phyloP scores from a whole-genome alignment of 2,797 vertebrate genomes.

The Erethizon dorsatum region DNA sequence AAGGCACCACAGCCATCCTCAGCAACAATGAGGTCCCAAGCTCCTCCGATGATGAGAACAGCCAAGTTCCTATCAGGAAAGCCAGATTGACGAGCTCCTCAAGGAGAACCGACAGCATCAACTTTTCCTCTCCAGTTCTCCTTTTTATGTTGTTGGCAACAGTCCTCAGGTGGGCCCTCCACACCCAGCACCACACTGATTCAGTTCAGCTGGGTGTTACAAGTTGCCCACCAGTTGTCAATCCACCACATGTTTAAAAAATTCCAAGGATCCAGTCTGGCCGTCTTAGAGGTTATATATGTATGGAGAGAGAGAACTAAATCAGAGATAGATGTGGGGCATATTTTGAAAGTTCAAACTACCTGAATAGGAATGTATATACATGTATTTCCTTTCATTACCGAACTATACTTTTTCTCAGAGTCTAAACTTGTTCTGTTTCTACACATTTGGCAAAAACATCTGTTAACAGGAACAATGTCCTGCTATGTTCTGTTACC shows the following conservation, averaged over 20 bases:
- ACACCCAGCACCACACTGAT: no score
- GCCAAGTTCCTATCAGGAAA: no score
- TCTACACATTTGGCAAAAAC: neutral
- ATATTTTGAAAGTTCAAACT: neutral
- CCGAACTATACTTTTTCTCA: neutral
- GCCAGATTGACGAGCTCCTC: no score
- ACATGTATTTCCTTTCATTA: neutral
- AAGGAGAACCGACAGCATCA: no score
- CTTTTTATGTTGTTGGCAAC: no score
- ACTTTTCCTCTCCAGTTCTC: no score
- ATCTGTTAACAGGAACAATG: neutral
- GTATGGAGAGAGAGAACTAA: neutral
- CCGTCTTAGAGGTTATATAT: neutral
- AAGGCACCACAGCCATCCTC: no score
- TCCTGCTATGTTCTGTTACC: neutral
- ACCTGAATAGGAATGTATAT: neutral
- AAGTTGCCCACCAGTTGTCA: no score
- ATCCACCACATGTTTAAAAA: neutral
- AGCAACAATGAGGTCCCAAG: no score
- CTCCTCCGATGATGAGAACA: no score
- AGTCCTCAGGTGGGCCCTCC: no score
- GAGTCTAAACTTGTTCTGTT: conserved; percentile 10
- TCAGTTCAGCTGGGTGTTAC: no score
- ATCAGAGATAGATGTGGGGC: neutral
- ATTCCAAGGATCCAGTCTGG: neutral